Conservation (phyloP, 2,888 invertebrate species). For the Hydroisotoma schaefferi region DNA sequence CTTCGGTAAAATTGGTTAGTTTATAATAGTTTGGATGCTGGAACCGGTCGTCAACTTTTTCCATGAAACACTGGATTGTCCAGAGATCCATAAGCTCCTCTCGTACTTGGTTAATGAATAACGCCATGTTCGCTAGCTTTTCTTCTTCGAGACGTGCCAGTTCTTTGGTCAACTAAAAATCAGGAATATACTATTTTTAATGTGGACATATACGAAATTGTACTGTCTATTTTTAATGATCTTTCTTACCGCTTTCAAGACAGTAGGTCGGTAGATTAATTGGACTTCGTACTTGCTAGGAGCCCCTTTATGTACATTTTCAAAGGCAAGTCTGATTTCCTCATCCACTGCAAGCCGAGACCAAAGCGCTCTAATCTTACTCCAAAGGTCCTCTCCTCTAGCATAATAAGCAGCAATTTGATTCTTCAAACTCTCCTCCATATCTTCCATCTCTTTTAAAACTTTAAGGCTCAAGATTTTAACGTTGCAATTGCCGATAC, state of each 20-base stretch:
- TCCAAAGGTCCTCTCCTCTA: constrained; percentile 22
- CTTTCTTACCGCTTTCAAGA: constrained; percentile 29
- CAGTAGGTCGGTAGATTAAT: constrained; percentile 17
- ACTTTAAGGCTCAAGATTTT: constrained; percentile 17
- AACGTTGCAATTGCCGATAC: background rate
- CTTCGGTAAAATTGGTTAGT: constrained; percentile 54
- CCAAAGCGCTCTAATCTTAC: constrained; percentile 34
- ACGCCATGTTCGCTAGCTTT: constrained; percentile 68
- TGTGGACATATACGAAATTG: too few species aligned
- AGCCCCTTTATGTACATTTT: constrained; percentile 18
- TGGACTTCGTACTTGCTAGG: background rate
- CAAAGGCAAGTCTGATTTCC: constrained; percentile 23
- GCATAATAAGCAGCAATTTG: constrained; percentile 15
- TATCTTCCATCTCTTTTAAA: constrained; percentile 21
- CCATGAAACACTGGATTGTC: constrained; percentile 67
- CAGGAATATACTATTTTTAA: too few species aligned
- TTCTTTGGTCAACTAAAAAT: constrained; percentile 67
- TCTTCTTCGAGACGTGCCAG: constrained; percentile 70
- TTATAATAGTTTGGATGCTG: constrained; percentile 43
- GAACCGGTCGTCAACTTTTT: constrained; percentile 48
- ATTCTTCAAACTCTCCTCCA: constrained; percentile 3
- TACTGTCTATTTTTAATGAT: too few species aligned
- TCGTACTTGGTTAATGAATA: constrained; percentile 64
- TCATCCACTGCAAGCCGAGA: constrained; percentile 28
- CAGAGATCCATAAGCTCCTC: constrained; percentile 69